phyloP scores from a whole-genome alignment of 92 coral and sea anemone species.

The Palythoa grandis region DNA sequence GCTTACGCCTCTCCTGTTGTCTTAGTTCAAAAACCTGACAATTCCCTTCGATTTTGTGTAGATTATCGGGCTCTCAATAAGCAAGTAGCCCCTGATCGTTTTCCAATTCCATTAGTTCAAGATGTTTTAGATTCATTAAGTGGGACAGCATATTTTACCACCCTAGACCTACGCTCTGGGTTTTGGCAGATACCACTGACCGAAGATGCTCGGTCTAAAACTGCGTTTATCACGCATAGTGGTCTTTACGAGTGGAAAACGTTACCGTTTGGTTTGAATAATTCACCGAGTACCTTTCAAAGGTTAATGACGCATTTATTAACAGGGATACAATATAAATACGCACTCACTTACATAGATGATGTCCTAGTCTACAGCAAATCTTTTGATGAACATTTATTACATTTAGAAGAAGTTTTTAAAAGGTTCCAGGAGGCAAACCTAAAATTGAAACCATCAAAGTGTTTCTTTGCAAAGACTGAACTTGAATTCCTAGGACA shows the following conservation, averaged over 20 bases:
- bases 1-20: slow-evolving; percentile 15
- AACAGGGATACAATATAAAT: slow-evolving; percentile 19
- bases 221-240: slow-evolving; percentile 6
- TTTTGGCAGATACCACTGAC: slow-evolving; percentile 31
- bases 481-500: not conserved
- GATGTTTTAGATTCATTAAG: slow-evolving; percentile 9
- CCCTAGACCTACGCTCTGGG: not conserved
- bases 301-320: slow-evolving; percentile 13
- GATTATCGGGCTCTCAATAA: slow-evolving; percentile 22
- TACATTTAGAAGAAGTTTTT: slow-evolving; percentile 39
- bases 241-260: slow-evolving; percentile 8
- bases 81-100: not conserved
- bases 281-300: slow-evolving; percentile 8
- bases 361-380: slow-evolving; percentile 37
- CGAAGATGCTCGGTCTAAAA: not conserved
- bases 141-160: slow-evolving; percentile 18
- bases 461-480: slow-evolving; percentile 42
- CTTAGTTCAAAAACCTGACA: not conserved
- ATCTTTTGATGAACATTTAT: slow-evolving; percentile 51
- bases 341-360: slow-evolving; percentile 23
- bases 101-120: slow-evolving; percentile 16
- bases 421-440: slow-evolving; percentile 43
- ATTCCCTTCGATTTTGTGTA: not conserved
- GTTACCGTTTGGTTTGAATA: slow-evolving; percentile 14
- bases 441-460: slow-evolving; percentile 45